phyloP scores from a whole-genome alignment of 37 sponge, comb jelly and placozoan genomes.

The Mnemiopsis leidyi region DNA sequence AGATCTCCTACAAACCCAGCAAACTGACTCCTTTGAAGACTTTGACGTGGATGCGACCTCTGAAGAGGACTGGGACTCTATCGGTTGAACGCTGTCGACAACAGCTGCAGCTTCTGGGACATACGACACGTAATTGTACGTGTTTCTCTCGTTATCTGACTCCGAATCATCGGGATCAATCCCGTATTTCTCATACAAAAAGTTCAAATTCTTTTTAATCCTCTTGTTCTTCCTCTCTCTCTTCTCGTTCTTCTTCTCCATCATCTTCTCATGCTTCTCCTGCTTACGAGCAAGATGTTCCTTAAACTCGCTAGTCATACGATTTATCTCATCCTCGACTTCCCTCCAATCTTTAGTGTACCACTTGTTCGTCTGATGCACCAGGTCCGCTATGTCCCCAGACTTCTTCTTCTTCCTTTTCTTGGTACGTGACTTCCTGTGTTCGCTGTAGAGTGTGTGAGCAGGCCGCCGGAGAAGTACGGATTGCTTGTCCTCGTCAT shows the following conservation, averaged over 20 bases:
- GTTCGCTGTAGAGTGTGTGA: not conserved
- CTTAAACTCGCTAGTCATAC: slow-evolving; percentile 59
- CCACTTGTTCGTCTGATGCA: slow-evolving; percentile 1
- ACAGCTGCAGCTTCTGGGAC: not conserved
- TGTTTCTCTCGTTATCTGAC: not conserved
- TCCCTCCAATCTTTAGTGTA: slow-evolving; percentile 44
- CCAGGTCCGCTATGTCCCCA: slow-evolving; percentile 12
- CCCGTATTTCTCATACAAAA: slow-evolving; percentile 50
- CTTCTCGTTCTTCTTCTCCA: not conserved
- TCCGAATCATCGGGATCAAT: slow-evolving; percentile 26
- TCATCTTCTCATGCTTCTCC: slow-evolving; percentile 15
- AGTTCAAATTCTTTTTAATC: slow-evolving; percentile 58
- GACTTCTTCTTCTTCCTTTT: slow-evolving; percentile 12
- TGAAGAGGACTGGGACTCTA: not conserved
- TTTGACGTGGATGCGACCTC: not conserved
- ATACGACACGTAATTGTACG: not conserved
- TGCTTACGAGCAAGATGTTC: slow-evolving; percentile 44
- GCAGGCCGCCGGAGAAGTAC: not conserved
- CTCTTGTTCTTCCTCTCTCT: slow-evolving; percentile 57
- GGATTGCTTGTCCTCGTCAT: slow-evolving; percentile 35
- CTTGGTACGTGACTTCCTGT: not conserved
- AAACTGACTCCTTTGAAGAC: slow-evolving; percentile 1
- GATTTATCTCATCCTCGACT: slow-evolving; percentile 35
- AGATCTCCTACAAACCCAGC: not conserved
- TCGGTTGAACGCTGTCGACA: not conserved